Conservation (phyloP, 1,140 invertebrate species). For the Trichonephila clavipes region DNA sequence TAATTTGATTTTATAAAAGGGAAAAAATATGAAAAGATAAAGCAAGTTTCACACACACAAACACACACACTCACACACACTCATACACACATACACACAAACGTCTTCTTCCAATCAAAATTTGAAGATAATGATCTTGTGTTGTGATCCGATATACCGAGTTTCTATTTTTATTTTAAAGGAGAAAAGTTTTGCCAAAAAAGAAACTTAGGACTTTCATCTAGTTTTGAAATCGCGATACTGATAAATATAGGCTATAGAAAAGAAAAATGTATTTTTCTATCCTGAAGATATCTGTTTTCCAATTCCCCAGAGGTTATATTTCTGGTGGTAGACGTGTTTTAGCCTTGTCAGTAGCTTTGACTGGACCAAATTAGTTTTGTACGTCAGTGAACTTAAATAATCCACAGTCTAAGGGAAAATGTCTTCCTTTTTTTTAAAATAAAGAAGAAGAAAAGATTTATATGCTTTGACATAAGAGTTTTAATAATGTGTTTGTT, state of each 20-base stretch:
- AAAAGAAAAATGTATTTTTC: neutral
- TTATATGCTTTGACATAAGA: too few relatives aligned
- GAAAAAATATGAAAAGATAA: too few relatives aligned
- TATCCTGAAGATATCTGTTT: neutral
- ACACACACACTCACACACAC: too few relatives aligned
- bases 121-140: too few relatives aligned
- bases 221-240: neutral
- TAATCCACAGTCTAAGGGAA: neutral
- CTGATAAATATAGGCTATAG: neutral
- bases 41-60: too few relatives aligned
- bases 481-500: too few relatives aligned
- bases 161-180: neutral
- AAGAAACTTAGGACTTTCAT: neutral
- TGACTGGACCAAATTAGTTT: neutral
- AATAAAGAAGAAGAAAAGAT: too few relatives aligned
- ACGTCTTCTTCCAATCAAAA: too few relatives aligned
- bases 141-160: too few relatives aligned
- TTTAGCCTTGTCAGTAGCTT: neutral
- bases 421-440: too few relatives aligned
- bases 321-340: neutral
- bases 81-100: too few relatives aligned
- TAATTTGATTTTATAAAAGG: too few relatives aligned
- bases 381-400: neutral
- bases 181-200: neutral
- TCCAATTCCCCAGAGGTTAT: neutral